phyloP scores from a whole-genome alignment of 2,797 vertebrate species.

The Bucorvus abyssinicus region DNA sequence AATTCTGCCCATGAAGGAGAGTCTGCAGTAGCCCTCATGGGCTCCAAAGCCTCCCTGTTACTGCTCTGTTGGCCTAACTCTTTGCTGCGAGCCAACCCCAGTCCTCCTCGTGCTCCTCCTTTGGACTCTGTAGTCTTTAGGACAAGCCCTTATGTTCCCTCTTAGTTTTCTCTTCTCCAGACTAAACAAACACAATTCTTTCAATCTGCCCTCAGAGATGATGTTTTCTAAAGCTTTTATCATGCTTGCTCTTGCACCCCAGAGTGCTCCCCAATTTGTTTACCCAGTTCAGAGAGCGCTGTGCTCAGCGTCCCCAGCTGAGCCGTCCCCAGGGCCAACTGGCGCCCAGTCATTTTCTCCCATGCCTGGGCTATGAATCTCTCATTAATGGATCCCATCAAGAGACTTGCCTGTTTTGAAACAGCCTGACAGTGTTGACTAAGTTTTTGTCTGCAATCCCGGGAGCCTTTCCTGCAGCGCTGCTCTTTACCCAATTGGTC shows the following conservation, averaged over 20 bases:
- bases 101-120: neutral
- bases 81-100: neutral
- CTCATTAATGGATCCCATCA: neutral
- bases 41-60: neutral
- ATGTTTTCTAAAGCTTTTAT: constrained; percentile 46
- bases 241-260: neutral
- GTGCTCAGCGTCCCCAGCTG: neutral
- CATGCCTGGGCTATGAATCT: neutral
- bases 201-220: constrained; percentile 15
- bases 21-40: neutral
- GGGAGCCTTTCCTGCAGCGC: neutral
- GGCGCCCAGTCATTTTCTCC: constrained; percentile 29
- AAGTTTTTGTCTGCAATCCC: constrained; percentile 1
- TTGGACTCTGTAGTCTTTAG: neutral
- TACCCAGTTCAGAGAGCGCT: neutral
- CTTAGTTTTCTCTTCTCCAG: constrained; percentile 32
- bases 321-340: neutral
- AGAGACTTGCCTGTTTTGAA: constrained; percentile 22
- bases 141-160: neutral
- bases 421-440: constrained; percentile 5
- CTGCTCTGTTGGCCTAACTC: neutral
- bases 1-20: neutral
- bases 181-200: constrained; percentile 56
- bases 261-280: neutral
- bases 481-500: constrained; percentile 38